Percentiles rank a stretch among this genome's conserved stretches.
Evolutionary conservation across 2,888 invertebrate species (phyloP).

Genomic region (Hermodice carunculata): DNA sequence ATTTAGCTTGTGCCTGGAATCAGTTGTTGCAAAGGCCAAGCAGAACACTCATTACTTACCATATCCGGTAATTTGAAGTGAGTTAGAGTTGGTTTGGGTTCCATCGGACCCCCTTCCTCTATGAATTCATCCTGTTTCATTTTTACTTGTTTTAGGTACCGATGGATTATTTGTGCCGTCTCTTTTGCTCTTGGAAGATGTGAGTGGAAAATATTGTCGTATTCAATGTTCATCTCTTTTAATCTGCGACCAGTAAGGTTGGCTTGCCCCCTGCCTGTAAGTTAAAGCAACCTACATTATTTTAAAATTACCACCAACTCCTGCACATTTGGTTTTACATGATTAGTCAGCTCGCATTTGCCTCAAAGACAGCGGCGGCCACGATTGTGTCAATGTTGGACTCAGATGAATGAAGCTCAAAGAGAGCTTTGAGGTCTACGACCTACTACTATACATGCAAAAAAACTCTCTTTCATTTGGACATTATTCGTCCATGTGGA

Average conservation of each 20-base stretch:
- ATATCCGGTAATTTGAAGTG: conserved; percentile 38
- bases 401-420: too few species aligned
- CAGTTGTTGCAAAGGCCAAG: too few species aligned
- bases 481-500: too few species aligned
- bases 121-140: conserved; percentile 27
- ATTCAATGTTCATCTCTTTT: conserved; percentile 25
- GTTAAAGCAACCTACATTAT: not conserved
- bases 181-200: conserved; percentile 31
- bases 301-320: not conserved
- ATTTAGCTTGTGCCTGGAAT: too few species aligned
- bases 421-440: too few species aligned
- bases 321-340: not conserved
- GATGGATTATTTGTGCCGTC: conserved; percentile 32
- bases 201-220: conserved; percentile 27
- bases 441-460: too few species aligned
- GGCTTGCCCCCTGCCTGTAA: conserved; percentile 34
- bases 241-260: conserved; percentile 32
- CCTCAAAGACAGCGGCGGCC: too few species aligned
- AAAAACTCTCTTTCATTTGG: too few species aligned
- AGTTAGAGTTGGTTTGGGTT: conserved; percentile 35
- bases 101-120: conserved; percentile 35
- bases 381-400: too few species aligned
- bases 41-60: too few species aligned
- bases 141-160: conserved; percentile 21
- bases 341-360: too few species aligned